Evolutionary conservation across 2,888 invertebrate species (phyloP).

Genomic region (Invenusta paracnida): DNA sequence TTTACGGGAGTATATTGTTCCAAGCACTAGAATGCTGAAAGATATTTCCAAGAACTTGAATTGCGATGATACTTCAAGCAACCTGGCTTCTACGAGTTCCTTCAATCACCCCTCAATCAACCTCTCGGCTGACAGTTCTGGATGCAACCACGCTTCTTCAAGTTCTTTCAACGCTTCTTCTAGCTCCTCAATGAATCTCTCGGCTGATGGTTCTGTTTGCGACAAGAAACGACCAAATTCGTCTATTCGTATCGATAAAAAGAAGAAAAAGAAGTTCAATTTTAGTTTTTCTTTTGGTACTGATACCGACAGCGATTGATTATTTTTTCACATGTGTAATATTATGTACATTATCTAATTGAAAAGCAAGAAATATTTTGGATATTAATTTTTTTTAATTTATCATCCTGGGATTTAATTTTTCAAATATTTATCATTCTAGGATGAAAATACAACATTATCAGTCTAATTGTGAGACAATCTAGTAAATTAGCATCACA

Average conservation of each 20-base stretch:
- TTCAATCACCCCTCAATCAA: constrained; percentile 24
- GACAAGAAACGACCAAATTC: constrained; percentile 23
- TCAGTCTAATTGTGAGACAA: not conserved
- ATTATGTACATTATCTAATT: constrained; percentile 26
- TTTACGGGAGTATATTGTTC: constrained; percentile 26
- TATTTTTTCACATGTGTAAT: constrained; percentile 25
- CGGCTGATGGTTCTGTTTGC: constrained; percentile 27
- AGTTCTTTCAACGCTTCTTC: constrained; percentile 26
- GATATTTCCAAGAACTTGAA: constrained; percentile 29
- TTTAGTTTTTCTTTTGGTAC: constrained; percentile 22
- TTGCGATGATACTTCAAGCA: constrained; percentile 29
- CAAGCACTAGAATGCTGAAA: constrained; percentile 26
- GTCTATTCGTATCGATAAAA: constrained; percentile 26
- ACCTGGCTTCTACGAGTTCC: constrained; percentile 27
- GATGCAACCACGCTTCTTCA: constrained; percentile 29
- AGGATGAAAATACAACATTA: constrained; percentile 29
- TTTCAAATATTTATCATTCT: constrained; percentile 23
- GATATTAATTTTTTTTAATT: not conserved
- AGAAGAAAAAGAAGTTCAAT: constrained; percentile 29
- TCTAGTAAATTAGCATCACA: not conserved
- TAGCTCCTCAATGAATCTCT: constrained; percentile 25
- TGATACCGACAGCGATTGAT: constrained; percentile 23
- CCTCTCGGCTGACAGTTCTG: constrained; percentile 27
- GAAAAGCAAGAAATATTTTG: constrained; percentile 28
- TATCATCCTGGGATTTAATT: constrained; percentile 23